phyloP scores from a whole-genome alignment of 2,888 invertebrate genomes.

The Trichacis sp. region DNA sequence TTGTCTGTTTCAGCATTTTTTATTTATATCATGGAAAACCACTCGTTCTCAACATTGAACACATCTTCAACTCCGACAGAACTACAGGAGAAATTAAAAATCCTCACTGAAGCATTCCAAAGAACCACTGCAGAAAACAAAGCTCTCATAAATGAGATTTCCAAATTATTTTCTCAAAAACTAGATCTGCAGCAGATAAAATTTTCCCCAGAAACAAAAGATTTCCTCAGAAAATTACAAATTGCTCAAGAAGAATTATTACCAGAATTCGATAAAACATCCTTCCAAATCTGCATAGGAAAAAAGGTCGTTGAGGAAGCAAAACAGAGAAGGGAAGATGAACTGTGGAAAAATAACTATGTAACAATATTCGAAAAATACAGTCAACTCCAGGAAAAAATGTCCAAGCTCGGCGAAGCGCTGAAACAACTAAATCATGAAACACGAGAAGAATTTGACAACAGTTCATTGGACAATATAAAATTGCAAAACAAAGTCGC shows the following conservation, averaged over 20 bases:
- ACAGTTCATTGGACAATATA: conserved; percentile 46
- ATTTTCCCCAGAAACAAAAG: conserved; percentile 50
- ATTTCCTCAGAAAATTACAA: conserved; percentile 49
- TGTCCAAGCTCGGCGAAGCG: conserved; percentile 42
- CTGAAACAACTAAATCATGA: conserved; percentile 44
- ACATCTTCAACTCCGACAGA: background rate
- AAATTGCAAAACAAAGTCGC: conserved; percentile 50
- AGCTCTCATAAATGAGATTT: conserved; percentile 49
- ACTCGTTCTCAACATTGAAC: too few species aligned
- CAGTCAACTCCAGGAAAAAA: conserved; percentile 47
- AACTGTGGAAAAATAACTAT: conserved; percentile 47
- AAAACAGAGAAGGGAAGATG: conserved; percentile 49
- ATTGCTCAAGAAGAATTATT: conserved; percentile 54
- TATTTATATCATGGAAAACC: too few species aligned
- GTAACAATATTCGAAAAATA: conserved; percentile 50
- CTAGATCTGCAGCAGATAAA: conserved; percentile 52
- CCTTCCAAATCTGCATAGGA: conserved; percentile 47
- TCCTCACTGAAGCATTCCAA: conserved; percentile 49
- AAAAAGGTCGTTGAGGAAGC: conserved; percentile 47
- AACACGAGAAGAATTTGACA: conserved; percentile 43
- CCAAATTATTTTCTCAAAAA: conserved; percentile 43
- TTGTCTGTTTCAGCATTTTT: too few species aligned
- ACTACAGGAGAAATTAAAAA: conserved; percentile 32
- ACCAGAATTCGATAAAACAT: conserved; percentile 47
- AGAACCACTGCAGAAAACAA: conserved; percentile 56